Conservation (phyloP, 1,140 invertebrate species). For the Epicauta chinensis region DNA sequence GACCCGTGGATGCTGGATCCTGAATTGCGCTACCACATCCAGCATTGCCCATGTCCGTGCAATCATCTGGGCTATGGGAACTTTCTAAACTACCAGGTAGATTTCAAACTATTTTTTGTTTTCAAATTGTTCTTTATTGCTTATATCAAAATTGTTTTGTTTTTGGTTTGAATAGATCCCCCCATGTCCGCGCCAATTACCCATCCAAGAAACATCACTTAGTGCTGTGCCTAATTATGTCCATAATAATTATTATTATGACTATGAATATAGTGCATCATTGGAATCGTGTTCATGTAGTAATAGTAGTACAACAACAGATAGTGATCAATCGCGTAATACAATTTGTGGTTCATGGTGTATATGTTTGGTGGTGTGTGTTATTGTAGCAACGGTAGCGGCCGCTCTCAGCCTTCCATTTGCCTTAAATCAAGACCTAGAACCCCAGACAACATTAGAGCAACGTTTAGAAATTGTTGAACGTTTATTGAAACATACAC, state of each 20-base stretch:
- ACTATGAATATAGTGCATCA: slow-evolving; percentile 23
- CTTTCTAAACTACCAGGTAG: slow-evolving; percentile 83
- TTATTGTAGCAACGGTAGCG: slow-evolving; percentile 35
- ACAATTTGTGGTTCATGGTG: slow-evolving; percentile 36
- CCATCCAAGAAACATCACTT: slow-evolving; percentile 31
- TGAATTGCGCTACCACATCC: slow-evolving; percentile 78
- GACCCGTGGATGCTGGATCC: slow-evolving; percentile 47
- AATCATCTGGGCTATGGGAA: slow-evolving; percentile 89
- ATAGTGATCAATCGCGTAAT: slow-evolving; percentile 23
- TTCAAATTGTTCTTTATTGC: background rate
- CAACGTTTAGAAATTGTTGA: slow-evolving; percentile 29
- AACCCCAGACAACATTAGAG: slow-evolving; percentile 27
- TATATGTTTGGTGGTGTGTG: slow-evolving; percentile 37
- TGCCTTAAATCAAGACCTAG: slow-evolving; percentile 25
- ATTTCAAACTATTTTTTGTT: slow-evolving; percentile 19
- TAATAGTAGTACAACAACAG: slow-evolving; percentile 9
- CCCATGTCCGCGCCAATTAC: slow-evolving; percentile 25
- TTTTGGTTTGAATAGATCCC: slow-evolving; percentile 21
- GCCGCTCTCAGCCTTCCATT: slow-evolving; percentile 36
- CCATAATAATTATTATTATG: slow-evolving; percentile 27
- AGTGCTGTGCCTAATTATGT: slow-evolving; percentile 31
- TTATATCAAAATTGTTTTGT: no score
- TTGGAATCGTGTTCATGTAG: slow-evolving; percentile 36
- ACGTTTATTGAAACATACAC: slow-evolving; percentile 51
- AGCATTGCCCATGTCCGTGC: slow-evolving; percentile 79